phyloP scores from a whole-genome alignment of 1,140 invertebrate genomes.

The Bombus confusus region DNA sequence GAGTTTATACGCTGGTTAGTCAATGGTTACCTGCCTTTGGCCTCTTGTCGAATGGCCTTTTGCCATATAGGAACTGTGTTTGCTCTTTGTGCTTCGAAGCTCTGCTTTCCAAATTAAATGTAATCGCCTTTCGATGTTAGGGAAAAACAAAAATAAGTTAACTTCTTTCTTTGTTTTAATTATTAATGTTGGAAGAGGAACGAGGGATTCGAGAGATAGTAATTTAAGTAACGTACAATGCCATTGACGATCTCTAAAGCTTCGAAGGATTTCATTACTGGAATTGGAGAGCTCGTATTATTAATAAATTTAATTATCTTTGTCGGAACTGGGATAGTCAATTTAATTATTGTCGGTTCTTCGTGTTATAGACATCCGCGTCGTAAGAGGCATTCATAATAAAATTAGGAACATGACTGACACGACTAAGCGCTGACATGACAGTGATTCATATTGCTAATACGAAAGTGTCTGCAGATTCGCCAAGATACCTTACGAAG shows the following conservation, averaged over 20 bases:
- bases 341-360: not conserved
- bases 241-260: not conserved
- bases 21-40: conserved; percentile 39
- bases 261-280: not conserved
- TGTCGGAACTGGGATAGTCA: not conserved
- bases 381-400: not conserved
- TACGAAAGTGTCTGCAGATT: not conserved
- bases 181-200: not conserved
- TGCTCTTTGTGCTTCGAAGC: conserved; percentile 15
- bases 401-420: not conserved
- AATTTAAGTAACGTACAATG: not conserved
- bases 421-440: not conserved
- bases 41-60: conserved; percentile 30
- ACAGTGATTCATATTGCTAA: not conserved
- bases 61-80: conserved; percentile 31
- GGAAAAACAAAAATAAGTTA: no score
- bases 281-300: not conserved
- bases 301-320: not conserved
- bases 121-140: no score
- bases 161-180: not conserved
- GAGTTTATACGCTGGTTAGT: conserved; percentile 58
- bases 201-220: not conserved
- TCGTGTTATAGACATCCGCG: not conserved
- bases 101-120: not conserved
- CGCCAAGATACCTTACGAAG: no score